Conservation (phyloP, 2,113 vertebrate genomes). For the Aepyceros melampus region DNA sequence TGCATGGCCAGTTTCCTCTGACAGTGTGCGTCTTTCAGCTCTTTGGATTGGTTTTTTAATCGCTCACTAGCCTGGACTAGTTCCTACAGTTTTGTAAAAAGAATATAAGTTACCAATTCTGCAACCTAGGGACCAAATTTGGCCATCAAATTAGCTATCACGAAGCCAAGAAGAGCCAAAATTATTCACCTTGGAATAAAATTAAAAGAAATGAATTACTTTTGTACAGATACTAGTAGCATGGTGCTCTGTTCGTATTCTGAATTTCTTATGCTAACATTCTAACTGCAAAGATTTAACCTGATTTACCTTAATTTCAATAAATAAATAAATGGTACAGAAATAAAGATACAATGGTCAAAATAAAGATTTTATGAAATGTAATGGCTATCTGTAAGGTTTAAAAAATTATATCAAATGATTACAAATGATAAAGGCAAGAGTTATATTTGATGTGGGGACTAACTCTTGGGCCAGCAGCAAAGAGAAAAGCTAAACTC, state of each 20-base stretch:
- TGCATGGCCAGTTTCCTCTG: conserved; percentile 97
- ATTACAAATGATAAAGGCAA: neutral
- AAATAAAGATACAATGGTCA: neutral
- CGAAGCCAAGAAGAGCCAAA: conserved; percentile 45
- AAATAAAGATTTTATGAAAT: conserved; percentile 19
- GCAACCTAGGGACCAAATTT: conserved; percentile 69
- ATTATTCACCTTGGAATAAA: conserved; percentile 57
- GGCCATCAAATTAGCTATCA: conserved; percentile 56
- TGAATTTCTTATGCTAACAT: neutral
- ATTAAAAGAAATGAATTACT: conserved; percentile 32
- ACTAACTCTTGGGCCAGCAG: neutral
- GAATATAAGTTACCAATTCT: conserved; percentile 80
- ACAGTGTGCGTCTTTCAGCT: conserved; percentile 97
- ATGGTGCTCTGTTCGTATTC: neutral
- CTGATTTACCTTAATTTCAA: neutral
- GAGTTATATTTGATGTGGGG: neutral
- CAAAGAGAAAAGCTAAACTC: neutral
- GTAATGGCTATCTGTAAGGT: neutral
- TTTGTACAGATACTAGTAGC: neutral
- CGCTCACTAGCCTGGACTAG: conserved; percentile 90
- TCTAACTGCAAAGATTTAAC: neutral
- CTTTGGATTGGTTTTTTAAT: conserved; percentile 95
- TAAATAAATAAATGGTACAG: neutral
- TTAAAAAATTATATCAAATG: neutral
- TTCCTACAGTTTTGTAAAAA: conserved; percentile 87